Evolutionary conservation across 1,140 invertebrate genomes (phyloP).

Genomic region (Trichonephila inaurata): DNA sequence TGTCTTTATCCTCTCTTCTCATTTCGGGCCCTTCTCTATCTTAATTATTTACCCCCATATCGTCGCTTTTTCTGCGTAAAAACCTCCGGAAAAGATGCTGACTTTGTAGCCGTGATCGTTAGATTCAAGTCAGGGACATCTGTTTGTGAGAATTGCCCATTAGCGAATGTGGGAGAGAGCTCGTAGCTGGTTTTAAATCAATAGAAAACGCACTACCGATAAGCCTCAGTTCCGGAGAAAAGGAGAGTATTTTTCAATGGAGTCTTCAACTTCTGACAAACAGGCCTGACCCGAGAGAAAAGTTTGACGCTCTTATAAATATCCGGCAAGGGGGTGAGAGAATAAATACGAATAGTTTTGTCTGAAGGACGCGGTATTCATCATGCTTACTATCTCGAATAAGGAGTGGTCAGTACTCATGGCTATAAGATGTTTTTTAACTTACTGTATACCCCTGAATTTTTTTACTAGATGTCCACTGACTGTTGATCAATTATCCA

Average conservation of each 20-base stretch:
- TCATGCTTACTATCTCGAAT: slow-evolving; percentile 22
- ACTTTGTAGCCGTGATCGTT: slow-evolving; percentile 72
- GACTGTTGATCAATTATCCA: no score
- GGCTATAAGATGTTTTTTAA: no score
- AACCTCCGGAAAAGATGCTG: slow-evolving; percentile 63
- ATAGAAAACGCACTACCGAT: slow-evolving; percentile 54
- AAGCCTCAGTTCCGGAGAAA: slow-evolving; percentile 45
- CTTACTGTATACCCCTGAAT: no score
- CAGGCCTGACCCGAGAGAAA: slow-evolving; percentile 36
- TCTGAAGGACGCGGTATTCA: background rate
- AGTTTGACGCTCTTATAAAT: slow-evolving; percentile 59
- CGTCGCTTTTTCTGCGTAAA: slow-evolving; percentile 69
- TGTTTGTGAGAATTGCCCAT: slow-evolving; percentile 77
- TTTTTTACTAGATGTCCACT: no score
- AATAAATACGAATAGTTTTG: slow-evolving; percentile 6
- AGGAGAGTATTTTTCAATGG: slow-evolving; percentile 62
- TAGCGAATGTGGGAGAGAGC: slow-evolving; percentile 64
- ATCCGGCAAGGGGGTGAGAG: background rate
- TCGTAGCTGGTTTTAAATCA: slow-evolving; percentile 65
- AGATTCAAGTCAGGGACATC: slow-evolving; percentile 72
- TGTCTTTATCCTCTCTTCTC: slow-evolving; percentile 60
- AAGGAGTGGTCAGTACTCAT: background rate
- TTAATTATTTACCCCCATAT: slow-evolving; percentile 71
- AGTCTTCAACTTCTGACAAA: slow-evolving; percentile 61
- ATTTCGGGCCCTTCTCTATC: slow-evolving; percentile 66